Conservation (phyloP, 2,797 vertebrate genomes). For the Trachops cirrhosus region DNA sequence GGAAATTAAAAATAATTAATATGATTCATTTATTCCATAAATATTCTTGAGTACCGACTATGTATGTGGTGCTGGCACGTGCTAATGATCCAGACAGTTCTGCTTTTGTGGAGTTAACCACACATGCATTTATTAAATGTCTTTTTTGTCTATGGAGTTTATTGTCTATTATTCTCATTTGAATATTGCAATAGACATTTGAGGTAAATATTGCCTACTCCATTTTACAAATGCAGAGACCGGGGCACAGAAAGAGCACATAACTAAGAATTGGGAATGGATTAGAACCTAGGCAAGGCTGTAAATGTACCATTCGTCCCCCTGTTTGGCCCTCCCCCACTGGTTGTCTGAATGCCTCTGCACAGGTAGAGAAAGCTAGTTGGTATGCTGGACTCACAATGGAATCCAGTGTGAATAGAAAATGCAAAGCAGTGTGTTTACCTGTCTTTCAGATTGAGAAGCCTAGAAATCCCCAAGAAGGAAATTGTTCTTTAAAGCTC, state of each 20-base stretch:
- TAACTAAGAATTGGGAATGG: background rate
- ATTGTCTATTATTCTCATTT: background rate
- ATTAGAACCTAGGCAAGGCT: background rate
- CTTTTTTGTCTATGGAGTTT: background rate
- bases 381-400: background rate
- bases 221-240: background rate
- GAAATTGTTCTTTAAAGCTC: background rate
- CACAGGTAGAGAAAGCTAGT: background rate
- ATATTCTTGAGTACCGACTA: background rate
- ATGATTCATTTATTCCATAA: background rate
- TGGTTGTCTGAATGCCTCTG: background rate
- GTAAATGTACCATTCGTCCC: background rate
- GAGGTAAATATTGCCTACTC: background rate
- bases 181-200: background rate
- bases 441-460: background rate
- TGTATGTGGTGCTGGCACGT: background rate
- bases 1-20: background rate
- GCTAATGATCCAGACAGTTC: background rate
- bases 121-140: background rate
- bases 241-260: background rate
- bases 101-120: background rate
- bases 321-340: too few species aligned
- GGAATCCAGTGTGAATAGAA: background rate
- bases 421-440: background rate
- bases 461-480: background rate